Evolutionary conservation across 2,797 vertebrate genomes (phyloP).

Genomic region (Muscicapa striata): DNA sequence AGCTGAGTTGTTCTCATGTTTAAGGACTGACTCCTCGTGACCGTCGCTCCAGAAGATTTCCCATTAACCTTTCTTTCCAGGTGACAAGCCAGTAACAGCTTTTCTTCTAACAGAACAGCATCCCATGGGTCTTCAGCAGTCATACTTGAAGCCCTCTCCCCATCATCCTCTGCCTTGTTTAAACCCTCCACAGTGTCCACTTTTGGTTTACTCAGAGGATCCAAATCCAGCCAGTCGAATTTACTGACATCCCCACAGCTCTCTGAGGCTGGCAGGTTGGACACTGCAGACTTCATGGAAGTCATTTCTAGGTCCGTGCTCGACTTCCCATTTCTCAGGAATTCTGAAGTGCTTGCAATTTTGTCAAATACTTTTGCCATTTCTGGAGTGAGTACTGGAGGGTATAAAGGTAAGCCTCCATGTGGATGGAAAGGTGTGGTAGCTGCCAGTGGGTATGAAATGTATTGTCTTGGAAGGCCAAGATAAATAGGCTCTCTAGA

Average conservation of each 20-base stretch:
- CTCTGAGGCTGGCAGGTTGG: slow-evolving; percentile 75
- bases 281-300: slow-evolving; percentile 78
- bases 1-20: slow-evolving; percentile 80
- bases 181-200: slow-evolving; percentile 79
- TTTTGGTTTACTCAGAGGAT: slow-evolving; percentile 91
- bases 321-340: slow-evolving; percentile 90
- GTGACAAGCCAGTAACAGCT: slow-evolving; percentile 71
- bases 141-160: slow-evolving; percentile 49
- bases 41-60: slow-evolving; percentile 82
- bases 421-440: slow-evolving; percentile 81
- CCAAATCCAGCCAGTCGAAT: slow-evolving; percentile 96
- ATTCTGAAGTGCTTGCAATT: slow-evolving; percentile 96
- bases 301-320: slow-evolving; percentile 80
- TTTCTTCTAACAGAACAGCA: slow-evolving; percentile 89
- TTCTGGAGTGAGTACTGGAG: slow-evolving; percentile 85
- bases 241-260: slow-evolving; percentile 80
- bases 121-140: slow-evolving; percentile 94
- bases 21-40: slow-evolving; percentile 90
- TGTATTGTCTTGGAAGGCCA: slow-evolving; percentile 81
- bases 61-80: slow-evolving; percentile 80
- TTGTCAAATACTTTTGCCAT: slow-evolving; percentile 96
- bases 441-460: slow-evolving; percentile 86
- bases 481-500: slow-evolving; percentile 79
- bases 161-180: slow-evolving; percentile 41
- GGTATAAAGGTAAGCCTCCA: slow-evolving; percentile 72